Conservation (phyloP, 2,888 invertebrate genomes). For the Liposcelis brunnea region DNA sequence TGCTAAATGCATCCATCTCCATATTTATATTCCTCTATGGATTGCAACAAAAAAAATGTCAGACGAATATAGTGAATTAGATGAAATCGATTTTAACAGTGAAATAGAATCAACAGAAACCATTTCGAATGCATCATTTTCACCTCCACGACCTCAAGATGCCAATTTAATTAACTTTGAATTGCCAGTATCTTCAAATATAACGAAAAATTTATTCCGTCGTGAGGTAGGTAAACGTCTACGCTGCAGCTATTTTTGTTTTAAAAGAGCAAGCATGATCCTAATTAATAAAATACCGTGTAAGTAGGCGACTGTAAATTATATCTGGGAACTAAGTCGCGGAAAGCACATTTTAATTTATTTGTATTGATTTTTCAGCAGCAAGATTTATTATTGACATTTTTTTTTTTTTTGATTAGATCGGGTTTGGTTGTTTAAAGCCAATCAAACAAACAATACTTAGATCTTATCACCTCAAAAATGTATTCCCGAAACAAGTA, state of each 20-base stretch:
- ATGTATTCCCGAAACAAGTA: neutral
- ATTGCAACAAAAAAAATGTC: constrained; percentile 2
- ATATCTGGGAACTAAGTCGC: too few species aligned
- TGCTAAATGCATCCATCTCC: too few species aligned
- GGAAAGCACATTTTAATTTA: too few species aligned
- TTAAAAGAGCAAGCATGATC: too few species aligned
- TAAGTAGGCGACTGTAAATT: too few species aligned
- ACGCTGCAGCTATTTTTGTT: too few species aligned
- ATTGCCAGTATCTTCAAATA: neutral
- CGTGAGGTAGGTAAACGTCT: constrained; percentile 3
- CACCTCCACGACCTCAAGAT: neutral
- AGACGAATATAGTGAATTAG: constrained; percentile 5
- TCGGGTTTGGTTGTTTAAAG: too few species aligned
- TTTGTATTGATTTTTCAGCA: too few species aligned
- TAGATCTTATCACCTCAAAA: neutral
- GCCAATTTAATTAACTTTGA: neutral
- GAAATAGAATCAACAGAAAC: constrained; percentile 3
- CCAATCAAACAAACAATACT: neutral
- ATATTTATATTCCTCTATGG: too few species aligned
- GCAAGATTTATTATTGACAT: too few species aligned
- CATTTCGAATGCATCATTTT: neutral
- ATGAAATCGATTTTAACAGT: constrained; percentile 5
- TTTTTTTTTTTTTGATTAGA: too few species aligned
- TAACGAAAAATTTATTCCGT: neutral
- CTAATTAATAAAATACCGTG: too few species aligned